Conservation (phyloP, 2,888 invertebrate genomes). For the Notodonta ziczac region DNA sequence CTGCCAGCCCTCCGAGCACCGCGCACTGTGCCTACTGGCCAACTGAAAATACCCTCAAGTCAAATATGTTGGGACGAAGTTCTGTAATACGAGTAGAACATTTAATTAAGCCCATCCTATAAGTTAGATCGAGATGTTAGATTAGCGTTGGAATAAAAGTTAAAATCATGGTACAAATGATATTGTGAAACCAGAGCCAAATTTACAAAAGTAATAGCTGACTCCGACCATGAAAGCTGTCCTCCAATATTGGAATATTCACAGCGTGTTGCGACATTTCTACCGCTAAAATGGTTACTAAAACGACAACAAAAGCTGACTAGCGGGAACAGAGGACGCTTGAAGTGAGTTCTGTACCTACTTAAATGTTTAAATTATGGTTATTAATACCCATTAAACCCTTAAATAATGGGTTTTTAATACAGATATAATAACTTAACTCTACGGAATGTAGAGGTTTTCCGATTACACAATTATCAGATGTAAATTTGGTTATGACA, state of each 20-base stretch:
- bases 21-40: background rate
- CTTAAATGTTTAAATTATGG: background rate
- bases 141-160: background rate
- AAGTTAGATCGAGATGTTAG: too few relatives aligned
- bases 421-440: too few relatives aligned
- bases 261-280: slow-evolving; percentile 3
- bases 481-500: too few relatives aligned
- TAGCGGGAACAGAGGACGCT: background rate
- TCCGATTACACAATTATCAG: too few relatives aligned
- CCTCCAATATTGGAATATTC: slow-evolving; percentile 5
- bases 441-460: too few relatives aligned
- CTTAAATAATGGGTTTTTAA: too few relatives aligned
- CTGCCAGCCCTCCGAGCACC: background rate
- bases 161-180: background rate
- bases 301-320: background rate
- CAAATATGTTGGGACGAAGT: too few relatives aligned
- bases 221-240: background rate
- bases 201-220: background rate
- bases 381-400: too few relatives aligned
- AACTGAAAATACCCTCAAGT: background rate
- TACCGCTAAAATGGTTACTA: slow-evolving; percentile 7
- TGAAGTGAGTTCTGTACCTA: background rate
- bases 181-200: background rate
- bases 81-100: too few relatives aligned
- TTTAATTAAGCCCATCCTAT: too few relatives aligned